Evolutionary conservation across 2,113 vertebrate genomes (phyloP), one percentile per base, ranked within the genome.

Genomic region (Asarcornis scutulata): DNA sequence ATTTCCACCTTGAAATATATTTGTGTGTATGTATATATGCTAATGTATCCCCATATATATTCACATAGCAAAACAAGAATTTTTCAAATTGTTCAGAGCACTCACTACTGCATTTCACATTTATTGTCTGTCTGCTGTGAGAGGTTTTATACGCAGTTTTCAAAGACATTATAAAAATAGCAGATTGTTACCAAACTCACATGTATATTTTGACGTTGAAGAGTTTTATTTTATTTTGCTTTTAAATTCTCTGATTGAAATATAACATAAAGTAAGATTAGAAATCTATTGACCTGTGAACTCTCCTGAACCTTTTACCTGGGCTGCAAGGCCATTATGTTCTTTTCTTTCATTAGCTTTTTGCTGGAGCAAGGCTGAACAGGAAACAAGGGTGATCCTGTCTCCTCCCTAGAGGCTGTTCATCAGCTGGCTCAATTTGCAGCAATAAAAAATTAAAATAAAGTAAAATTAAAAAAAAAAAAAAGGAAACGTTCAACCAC

Each of bases 381-480:
- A 98, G 98, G 97, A 98, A 98, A 95, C 93, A 94, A 96, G 95
- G 96, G 97, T 85, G 97, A 98, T 94, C 87, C 96, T 97, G 85
- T 91, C 95, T 95, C 55, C 62, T 98, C 98, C 98, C 98, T 97
- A 97, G 98, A 98, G 98, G 97, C 97, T 98, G 98, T 98, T 98
- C 98, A 98, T 98, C 98, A 98, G 98, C 98, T 98, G 97, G 98
- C 98, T 99, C 98, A 98, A 98, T 98, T 99, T 99, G 98, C 98
- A 97, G 97, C 97, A 98, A 98, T 98, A 97, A 96, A 97, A 96
- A 44, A 92, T 88, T 59, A 60, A 69, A 40, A 13, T 40, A 40
- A 40, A 40, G 5, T 40, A 40, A 40, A 40, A 40, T 13, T 13
- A 40, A 40, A 40, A 27, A 53, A 64, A 80, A 69, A 62, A 62